phyloP scores from a whole-genome alignment of 2,113 vertebrate species.

The Chunga burmeisteri region DNA sequence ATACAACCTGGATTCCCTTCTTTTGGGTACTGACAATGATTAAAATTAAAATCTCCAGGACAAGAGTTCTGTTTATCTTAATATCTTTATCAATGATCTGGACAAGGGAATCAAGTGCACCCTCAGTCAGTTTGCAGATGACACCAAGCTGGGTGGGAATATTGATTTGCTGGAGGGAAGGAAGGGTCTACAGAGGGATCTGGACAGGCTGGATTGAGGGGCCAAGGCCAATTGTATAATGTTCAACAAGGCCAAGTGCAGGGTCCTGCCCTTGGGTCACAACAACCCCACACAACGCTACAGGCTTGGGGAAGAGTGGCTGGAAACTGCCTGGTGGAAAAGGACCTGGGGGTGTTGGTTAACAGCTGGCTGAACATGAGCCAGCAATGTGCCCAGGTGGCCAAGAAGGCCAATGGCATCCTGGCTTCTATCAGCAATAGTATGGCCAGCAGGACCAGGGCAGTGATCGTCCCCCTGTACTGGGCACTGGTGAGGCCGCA shows the following conservation, averaged over 20 bases:
- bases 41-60: background rate
- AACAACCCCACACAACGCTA: background rate
- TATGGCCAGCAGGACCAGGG: background rate
- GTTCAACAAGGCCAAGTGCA: background rate
- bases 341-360: background rate
- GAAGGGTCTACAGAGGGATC: background rate
- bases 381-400: background rate
- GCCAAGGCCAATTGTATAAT: background rate
- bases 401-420: rapidly evolving
- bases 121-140: background rate
- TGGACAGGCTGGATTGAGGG: background rate
- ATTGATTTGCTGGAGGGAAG: background rate
- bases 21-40: background rate
- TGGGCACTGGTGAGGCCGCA: background rate
- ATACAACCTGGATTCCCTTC: background rate
- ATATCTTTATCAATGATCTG: background rate
- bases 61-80: background rate
- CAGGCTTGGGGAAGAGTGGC: background rate
- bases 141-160: background rate
- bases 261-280: background rate
- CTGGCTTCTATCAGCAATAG: background rate
- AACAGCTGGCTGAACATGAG: background rate
- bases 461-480: background rate
- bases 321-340: background rate
- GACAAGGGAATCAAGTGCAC: no score